phyloP scores from a whole-genome alignment of 2,797 vertebrate genomes.

The Dryobates pubescens region DNA sequence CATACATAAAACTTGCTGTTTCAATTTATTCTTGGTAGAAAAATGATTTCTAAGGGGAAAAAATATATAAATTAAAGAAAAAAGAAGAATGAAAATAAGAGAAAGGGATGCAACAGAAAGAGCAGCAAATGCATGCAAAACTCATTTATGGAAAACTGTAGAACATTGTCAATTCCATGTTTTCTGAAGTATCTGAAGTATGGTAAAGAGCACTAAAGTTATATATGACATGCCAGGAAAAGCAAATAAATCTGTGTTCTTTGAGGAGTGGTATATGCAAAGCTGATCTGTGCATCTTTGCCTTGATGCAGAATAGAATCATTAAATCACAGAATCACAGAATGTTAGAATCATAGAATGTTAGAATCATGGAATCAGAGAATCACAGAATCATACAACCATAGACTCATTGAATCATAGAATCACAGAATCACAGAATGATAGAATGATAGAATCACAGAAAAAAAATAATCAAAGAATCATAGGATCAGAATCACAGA shows the following conservation, averaged over 20 bases:
- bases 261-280: neutral
- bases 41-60: neutral
- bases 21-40: neutral
- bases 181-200: neutral
- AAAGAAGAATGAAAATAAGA: neutral
- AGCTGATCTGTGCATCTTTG: neutral
- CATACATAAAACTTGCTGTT: neutral
- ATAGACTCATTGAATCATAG: no score
- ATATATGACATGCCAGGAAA: neutral
- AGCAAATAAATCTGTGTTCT: neutral
- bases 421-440: no score
- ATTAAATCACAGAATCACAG: no score
- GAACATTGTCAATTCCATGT: neutral
- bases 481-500: no score
- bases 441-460: no score
- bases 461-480: no score
- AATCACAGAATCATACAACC: no score
- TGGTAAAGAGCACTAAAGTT: neutral
- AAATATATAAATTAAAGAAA: no score
- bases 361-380: no score
- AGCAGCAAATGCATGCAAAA: neutral
- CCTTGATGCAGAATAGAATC: neutral
- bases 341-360: no score
- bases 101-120: neutral
- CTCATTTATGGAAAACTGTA: neutral